Conservation (phyloP, 1,140 invertebrate genomes). For the Aphidius gifuensis region DNA sequence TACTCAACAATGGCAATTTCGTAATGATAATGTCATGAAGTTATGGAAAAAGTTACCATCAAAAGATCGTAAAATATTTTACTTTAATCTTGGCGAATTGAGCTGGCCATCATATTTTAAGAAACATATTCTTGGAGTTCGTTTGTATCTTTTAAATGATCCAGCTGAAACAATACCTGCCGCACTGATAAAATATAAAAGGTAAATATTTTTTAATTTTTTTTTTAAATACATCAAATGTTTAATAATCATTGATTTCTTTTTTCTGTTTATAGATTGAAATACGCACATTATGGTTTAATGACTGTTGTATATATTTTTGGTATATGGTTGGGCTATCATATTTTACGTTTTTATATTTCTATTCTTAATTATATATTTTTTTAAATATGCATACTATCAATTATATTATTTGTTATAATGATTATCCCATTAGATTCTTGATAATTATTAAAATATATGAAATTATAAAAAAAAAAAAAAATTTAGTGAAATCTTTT, state of each 20-base stretch:
- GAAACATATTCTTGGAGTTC: conserved; percentile 48
- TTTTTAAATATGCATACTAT: conserved; percentile 12
- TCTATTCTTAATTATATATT: conserved; percentile 2
- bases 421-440: no score
- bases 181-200: conserved; percentile 27
- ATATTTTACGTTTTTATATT: background rate
- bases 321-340: conserved; percentile 15
- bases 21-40: conserved; percentile 54
- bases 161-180: conserved; percentile 39
- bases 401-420: no score
- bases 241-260: background rate
- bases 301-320: conserved; percentile 12
- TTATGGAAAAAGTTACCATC: conserved; percentile 52
- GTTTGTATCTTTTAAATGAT: conserved; percentile 55
- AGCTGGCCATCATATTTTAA: conserved; percentile 53
- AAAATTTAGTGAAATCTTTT: no score
- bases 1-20: conserved; percentile 60
- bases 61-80: conserved; percentile 52
- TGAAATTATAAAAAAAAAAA: no score
- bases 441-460: no score
- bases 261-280: conserved; percentile 24
- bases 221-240: conserved; percentile 2
- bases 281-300: conserved; percentile 24
- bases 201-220: conserved; percentile 30
- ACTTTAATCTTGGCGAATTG: conserved; percentile 48